Conservation (phyloP, 2,797 vertebrate species). For the Lateolabrax maculatus region DNA sequence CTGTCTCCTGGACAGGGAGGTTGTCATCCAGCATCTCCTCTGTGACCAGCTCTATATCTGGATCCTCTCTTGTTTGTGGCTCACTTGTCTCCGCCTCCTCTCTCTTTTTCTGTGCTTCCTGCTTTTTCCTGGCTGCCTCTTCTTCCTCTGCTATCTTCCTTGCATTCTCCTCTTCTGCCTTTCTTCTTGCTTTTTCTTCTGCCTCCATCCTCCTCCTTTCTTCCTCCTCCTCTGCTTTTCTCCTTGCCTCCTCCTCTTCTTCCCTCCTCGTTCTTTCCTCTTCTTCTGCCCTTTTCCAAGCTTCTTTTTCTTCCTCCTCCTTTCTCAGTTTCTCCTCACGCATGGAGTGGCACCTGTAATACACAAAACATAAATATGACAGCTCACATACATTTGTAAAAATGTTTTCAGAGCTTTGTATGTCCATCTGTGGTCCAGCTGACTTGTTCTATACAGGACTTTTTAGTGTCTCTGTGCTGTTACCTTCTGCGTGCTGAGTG, state of each 20-base stretch:
- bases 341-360: slow-evolving; percentile 80
- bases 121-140: slow-evolving; percentile 58
- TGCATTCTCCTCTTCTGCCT: slow-evolving; percentile 70
- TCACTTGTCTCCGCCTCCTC: slow-evolving; percentile 69
- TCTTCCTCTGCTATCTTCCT: slow-evolving; percentile 52
- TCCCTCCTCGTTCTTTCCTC: slow-evolving; percentile 50
- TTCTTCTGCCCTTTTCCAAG: slow-evolving; percentile 61
- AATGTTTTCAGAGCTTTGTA: neutral
- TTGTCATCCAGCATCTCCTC: slow-evolving; percentile 70
- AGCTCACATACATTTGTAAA: neutral
- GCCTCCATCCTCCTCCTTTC: slow-evolving; percentile 31
- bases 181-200: slow-evolving; percentile 71
- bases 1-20: slow-evolving; percentile 25
- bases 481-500: slow-evolving; percentile 92
- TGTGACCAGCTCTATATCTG: slow-evolving; percentile 74
- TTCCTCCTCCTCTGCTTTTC: slow-evolving; percentile 65
- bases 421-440: neutral
- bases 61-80: slow-evolving; percentile 72
- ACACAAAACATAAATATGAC: slow-evolving; percentile 8
- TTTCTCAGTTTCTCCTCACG: slow-evolving; percentile 83
- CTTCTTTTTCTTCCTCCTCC: slow-evolving; percentile 75
- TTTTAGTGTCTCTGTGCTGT: neutral
- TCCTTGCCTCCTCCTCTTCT: slow-evolving; percentile 62
- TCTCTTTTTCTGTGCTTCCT: slow-evolving; percentile 73
- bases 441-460: neutral